Percentiles rank a stretch among this genome's conserved stretches.
Conservation (phyloP, 1,140 invertebrate species). For the Rhagoletis zephyria region DNA sequence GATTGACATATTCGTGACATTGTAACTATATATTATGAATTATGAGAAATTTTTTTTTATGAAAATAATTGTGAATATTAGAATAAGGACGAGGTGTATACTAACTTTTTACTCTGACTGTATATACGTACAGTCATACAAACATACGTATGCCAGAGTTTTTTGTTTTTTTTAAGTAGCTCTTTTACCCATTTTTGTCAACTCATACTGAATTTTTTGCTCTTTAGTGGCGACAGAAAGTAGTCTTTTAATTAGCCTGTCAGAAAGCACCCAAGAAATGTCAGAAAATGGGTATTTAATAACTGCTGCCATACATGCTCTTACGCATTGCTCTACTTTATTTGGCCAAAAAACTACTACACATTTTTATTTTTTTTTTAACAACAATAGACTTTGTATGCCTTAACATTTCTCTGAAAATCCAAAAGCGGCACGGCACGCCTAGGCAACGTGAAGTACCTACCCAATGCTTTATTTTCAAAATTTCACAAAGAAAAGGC, state of each 20-base stretch:
- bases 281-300: neutral
- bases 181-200: neutral
- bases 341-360: neutral
- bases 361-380: too few species aligned
- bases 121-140: neutral
- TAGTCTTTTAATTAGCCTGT: conserved; percentile 18
- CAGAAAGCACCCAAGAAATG: neutral
- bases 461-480: conserved; percentile 11
- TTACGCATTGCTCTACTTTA: neutral
- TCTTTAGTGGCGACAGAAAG: neutral
- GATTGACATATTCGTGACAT: too few species aligned
- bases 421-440: neutral
- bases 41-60: too few species aligned
- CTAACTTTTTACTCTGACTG: too few species aligned
- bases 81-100: too few species aligned
- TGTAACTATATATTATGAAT: too few species aligned
- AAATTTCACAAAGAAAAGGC: conserved; percentile 27
- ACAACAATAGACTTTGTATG: neutral
- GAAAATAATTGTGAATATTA: too few species aligned
- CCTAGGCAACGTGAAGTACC: neutral
- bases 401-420: neutral
- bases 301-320: too few species aligned
- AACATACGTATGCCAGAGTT: neutral
- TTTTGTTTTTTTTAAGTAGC: neutral
- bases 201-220: neutral